Evolutionary conservation across 2,113 vertebrate genomes (phyloP).

Genomic region (Sylvilagus bachmani): DNA sequence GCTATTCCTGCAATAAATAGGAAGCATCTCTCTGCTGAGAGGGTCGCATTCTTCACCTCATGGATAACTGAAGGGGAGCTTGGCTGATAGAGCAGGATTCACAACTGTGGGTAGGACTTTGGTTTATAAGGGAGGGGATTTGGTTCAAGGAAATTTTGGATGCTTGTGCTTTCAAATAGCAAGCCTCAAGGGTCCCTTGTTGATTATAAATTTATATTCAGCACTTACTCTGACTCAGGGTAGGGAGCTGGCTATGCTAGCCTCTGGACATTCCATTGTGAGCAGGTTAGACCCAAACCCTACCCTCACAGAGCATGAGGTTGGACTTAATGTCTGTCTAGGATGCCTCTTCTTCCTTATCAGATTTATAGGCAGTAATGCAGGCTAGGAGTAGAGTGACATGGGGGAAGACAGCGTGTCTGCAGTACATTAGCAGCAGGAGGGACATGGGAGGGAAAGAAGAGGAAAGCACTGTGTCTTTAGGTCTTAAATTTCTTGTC

Average conservation of each 20-base stretch:
- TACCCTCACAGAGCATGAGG: background rate
- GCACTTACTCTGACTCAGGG: background rate
- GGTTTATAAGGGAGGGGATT: background rate
- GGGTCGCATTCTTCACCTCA: background rate
- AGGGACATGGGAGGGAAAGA: constrained; percentile 7
- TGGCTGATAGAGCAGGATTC: background rate
- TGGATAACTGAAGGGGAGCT: background rate
- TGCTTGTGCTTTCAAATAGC: background rate
- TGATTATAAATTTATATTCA: background rate
- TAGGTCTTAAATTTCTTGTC: background rate
- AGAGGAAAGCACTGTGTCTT: constrained; percentile 45
- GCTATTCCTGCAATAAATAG: background rate
- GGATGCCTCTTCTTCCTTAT: background rate
- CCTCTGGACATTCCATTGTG: background rate
- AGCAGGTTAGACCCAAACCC: background rate
- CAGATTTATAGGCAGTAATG: background rate
- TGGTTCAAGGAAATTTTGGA: background rate
- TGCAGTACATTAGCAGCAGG: background rate
- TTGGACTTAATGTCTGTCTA: background rate
- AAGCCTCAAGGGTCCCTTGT: background rate
- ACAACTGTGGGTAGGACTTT: background rate
- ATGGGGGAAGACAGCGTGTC: rapidly evolving
- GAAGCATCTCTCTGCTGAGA: background rate
- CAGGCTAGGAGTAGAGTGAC: background rate
- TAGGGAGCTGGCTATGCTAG: background rate